phyloP scores from a whole-genome alignment of 2,113 vertebrate species.

The Phyllostomus hastatus region DNA sequence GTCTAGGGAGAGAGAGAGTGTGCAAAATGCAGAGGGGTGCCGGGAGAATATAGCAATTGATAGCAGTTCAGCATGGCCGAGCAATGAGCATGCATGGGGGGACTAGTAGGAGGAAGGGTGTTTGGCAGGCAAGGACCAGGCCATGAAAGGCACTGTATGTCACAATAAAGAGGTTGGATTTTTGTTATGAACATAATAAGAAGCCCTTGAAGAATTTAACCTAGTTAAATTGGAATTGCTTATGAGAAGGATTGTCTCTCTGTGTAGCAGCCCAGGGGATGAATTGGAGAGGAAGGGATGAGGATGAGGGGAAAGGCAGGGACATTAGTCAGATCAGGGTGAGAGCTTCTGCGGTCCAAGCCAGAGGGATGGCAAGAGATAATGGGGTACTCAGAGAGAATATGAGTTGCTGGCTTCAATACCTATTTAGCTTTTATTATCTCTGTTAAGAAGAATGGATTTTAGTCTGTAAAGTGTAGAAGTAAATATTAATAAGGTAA shows the following conservation, averaged over 20 bases:
- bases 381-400: background rate
- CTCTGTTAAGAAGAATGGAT: background rate
- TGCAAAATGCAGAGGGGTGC: background rate
- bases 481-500: background rate
- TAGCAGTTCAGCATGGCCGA: background rate
- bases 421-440: background rate
- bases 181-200: background rate
- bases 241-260: background rate
- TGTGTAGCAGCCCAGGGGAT: background rate
- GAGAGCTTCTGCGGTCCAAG: background rate
- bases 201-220: background rate
- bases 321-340: background rate
- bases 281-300: background rate
- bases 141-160: background rate
- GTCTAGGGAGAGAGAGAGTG: background rate
- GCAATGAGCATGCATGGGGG: accelerated
- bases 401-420: background rate
- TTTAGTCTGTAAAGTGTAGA: background rate
- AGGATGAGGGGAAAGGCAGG: background rate
- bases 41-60: background rate
- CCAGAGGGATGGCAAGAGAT: background rate
- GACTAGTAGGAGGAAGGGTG: background rate
- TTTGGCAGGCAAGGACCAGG: background rate
- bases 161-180: background rate
- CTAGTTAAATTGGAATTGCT: background rate